Base-by-base conservation (phyloP, 2,797 vertebrate species). In the Stomatorhinus walkeri region DNA sequence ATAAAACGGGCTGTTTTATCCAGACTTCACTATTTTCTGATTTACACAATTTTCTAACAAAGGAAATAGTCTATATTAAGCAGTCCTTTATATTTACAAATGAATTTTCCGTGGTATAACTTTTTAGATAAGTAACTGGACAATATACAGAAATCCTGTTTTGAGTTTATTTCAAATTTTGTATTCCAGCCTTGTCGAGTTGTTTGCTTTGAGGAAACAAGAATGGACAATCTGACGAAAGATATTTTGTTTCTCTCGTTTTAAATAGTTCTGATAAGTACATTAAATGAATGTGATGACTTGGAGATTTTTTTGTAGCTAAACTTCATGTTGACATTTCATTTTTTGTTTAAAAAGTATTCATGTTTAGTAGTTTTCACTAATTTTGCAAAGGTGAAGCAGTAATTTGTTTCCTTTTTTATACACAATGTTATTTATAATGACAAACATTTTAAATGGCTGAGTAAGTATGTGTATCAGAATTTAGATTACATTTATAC, bases 101-200 rank as follows among this genome's bases (percentile, higher is more conserved):
- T 81, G 5, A n/a, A 46, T 81, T 81, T 14, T 32, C 76, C 3
- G 1, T n/a, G 40, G 36, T 43, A 19, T 79, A 28, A 79, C 76
- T 46, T 72, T 7, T 16, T 72, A 36, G 7, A 46, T 81, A 32
- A 81, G 40, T 43, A 22, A 46, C 7, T 81, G 40, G 40, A 8
- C 43, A 46, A n/a, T 43, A n/a, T 81, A 79, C 72, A 79, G 7
- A 81, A 46, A 81, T 81, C n/a, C 32, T 81, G 36, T 46, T 46
- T 7, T 81, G 76, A 81, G 40, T 81, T 79, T 79, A 81, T 81
- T 81, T 81, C 16, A 81, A 46, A 46, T 81, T 46, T 81, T 81
- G 40, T 46, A 19, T 76, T 76, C 14, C 68, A 40, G 68, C 40
- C 46, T 81, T 81, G 8, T 81, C 4, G 22, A 46, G 40, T 10